Conservation (phyloP, 1,140 invertebrate species). For the Bemisia tabaci region DNA sequence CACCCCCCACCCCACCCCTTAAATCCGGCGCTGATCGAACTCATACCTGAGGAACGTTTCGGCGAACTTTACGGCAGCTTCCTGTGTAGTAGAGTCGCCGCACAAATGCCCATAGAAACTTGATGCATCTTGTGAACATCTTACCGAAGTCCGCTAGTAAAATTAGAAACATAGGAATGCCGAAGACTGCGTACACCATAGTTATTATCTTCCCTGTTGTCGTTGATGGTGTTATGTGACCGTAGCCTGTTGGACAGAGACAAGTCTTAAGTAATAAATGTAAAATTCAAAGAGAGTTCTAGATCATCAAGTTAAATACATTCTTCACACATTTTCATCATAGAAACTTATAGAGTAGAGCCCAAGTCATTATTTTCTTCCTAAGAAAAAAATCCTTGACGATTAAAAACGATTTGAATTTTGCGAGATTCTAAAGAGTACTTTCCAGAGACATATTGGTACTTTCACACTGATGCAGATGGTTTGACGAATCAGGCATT, state of each 20-base stretch:
- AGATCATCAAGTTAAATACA: too few relatives aligned
- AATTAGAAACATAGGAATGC: conserved; percentile 85
- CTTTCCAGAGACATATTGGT: too few relatives aligned
- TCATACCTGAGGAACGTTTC: conserved; percentile 58
- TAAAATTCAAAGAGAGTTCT: background rate
- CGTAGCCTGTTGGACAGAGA: conserved; percentile 56
- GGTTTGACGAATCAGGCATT: too few relatives aligned
- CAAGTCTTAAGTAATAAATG: background rate
- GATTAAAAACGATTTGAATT: too few relatives aligned
- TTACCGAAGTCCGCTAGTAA: conserved; percentile 86
- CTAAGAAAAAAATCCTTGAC: too few relatives aligned
- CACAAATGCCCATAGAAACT: conserved; percentile 85
- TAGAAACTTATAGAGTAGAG: too few relatives aligned
- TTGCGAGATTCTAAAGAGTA: too few relatives aligned
- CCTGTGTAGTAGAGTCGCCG: conserved; percentile 73
- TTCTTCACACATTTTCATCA: too few relatives aligned
- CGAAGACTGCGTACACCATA: conserved; percentile 86
- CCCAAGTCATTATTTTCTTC: too few relatives aligned
- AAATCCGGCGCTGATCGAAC: too few relatives aligned
- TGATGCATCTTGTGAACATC: conserved; percentile 78
- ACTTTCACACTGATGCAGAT: too few relatives aligned
- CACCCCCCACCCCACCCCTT: too few relatives aligned
- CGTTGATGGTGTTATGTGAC: conserved; percentile 81
- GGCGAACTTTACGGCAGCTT: conserved; percentile 60
- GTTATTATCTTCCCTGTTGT: conserved; percentile 67